A percentile compares a stretch with the other conserved stretches of the same genome.
These are phyloP conservation scores for Anolis carolinensis DNA, from an alignment of 2,113 vertebrate genomes.

Conservation along the genomic window DNA sequence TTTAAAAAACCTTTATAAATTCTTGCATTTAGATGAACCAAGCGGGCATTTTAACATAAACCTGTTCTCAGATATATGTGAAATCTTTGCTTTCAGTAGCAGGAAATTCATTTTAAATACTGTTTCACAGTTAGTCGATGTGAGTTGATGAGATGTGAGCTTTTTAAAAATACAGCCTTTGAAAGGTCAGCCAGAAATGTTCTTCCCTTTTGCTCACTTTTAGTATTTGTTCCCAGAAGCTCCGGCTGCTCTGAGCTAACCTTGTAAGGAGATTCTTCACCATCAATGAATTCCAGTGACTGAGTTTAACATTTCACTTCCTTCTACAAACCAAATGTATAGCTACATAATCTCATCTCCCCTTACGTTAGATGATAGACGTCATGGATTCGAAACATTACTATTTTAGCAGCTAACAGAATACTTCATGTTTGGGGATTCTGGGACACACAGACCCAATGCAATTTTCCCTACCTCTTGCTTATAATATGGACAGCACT, in stretches of 20 bases:
- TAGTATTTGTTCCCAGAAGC: not conserved
- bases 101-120: slow-evolving; percentile 1
- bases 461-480: not conserved
- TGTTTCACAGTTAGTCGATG: not conserved
- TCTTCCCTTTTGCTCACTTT: not conserved
- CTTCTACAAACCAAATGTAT: not conserved
- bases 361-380: not conserved
- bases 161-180: not conserved
- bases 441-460: not conserved
- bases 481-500: not conserved
- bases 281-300: not conserved
- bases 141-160: not conserved
- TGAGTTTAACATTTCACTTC: not conserved
- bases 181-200: not conserved
- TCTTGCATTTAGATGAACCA: not conserved
- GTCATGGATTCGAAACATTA: not conserved
- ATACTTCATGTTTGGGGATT: too few species aligned
- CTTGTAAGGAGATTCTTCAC: not conserved
- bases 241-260: not conserved
- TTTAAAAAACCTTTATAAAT: not conserved
- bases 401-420: not conserved
- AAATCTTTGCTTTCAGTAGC: not conserved
- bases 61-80: not conserved
- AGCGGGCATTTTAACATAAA: not conserved
- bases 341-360: not conserved